Base-by-base conservation (phyloP, 37 sponge, comb jelly and placozoan genomes). In the Bolinopsis microptera region DNA sequence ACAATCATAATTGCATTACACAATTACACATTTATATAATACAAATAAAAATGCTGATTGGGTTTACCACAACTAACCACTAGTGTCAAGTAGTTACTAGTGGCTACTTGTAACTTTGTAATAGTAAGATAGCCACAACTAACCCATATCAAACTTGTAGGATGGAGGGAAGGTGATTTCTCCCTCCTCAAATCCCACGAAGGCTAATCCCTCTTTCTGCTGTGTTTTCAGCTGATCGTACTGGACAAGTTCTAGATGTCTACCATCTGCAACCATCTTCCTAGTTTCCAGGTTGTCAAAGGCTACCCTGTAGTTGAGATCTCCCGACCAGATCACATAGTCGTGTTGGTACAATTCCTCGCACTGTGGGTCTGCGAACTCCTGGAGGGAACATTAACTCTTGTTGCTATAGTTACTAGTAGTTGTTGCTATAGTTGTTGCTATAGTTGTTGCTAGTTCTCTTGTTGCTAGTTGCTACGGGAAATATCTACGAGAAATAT, bases 151-250 rank as follows among this genome's bases (percentile, higher is more conserved):
- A 70, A 70, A 70, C 74, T 70, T 70, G 74, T 70, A 70, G 30
- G 74, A 28, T 24, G 74, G 74, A n/a, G 74, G 74, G 30, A 70
- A 70, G 74, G 74, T 70, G 30, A 70, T 70, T 26, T 70, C 74
- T 70, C 74, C 74, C 74, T 70, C 74, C 28, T 70, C 2, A n/a
- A 70, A 70, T 2, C 74, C 74, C 3, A 70, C 74, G 26, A 70
- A 70, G 26, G 74, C 74, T 22, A 70, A n/a, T 70, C 74, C 74
- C 30, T 28, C 28, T 22, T 70, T 22, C 30, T 70, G 74, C 74
- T 8, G 16, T 70, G 3, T 70, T 3, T 3, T 70, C 28, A 70
- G 74, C 74, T 70, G 74, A n/a, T 70, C 74, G 26, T 70, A 26
- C 30, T 70, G 74, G 3, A 70, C 2, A 9, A 70, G 30, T n/a